Conservation (phyloP, 2,888 invertebrate genomes). For the Griposia aprilina region DNA sequence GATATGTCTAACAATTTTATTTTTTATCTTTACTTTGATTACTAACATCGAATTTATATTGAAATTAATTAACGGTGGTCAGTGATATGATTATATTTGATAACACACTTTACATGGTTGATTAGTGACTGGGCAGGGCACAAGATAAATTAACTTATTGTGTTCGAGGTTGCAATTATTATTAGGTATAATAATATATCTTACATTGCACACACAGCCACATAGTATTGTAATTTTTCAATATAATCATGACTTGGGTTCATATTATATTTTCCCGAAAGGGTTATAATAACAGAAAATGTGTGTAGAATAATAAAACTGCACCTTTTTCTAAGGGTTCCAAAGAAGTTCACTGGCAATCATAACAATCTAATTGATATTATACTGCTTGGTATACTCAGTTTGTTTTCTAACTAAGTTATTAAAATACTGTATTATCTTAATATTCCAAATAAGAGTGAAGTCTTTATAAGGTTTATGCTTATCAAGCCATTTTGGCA, state of each 20-base stretch:
- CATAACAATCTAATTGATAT: not conserved
- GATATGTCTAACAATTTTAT: no score
- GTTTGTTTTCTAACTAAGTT: not conserved
- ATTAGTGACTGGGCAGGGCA: conserved; percentile 12
- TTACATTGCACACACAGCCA: not conserved
- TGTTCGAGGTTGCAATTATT: not conserved
- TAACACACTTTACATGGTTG: conserved; percentile 24
- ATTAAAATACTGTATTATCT: not conserved
- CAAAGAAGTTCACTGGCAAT: not conserved
- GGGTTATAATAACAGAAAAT: not conserved
- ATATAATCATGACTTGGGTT: not conserved
- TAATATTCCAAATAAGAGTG: not conserved
- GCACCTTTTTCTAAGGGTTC: not conserved
- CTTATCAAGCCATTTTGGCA: not conserved
- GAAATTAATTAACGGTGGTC: conserved; percentile 13
- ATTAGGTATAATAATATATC: not conserved
- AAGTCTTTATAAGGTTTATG: not conserved
- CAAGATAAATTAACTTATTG: conserved; percentile 6
- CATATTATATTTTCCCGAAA: not conserved
- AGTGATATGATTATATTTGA: conserved; percentile 39
- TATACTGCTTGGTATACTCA: no score
- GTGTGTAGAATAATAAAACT: not conserved
- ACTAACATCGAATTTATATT: conserved; percentile 19
- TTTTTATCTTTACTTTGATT: conserved; percentile 4
- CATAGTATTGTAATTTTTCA: not conserved